Evolutionary conservation across 2,113 vertebrate species (phyloP), one percentile per base, ranked within the genome.

Genomic region (Urocynchramus pylzowi): DNA sequence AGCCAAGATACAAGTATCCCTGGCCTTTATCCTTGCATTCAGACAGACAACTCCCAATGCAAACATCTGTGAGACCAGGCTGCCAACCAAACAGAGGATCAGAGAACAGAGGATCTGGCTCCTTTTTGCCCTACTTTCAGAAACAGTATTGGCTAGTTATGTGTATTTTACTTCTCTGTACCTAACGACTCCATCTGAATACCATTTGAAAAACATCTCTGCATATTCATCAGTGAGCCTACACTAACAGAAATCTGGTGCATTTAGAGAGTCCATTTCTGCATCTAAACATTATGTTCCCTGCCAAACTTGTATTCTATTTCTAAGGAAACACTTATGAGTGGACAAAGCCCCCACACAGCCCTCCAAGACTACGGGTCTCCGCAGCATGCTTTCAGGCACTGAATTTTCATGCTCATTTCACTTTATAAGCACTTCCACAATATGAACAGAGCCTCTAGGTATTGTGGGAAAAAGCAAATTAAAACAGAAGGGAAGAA

Each of bases 401-500:
- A 85, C 68, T 31, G 39, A 75, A 75, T 76, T 82, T 74, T 94
- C 80, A 87, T 86, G 86, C 68, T 93, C 47, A 53, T 83, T 95
- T 92, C 5, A 53, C 59, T 93, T 92, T 78, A 35, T 54, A 95
- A 96, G 70, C 90, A 53, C 44, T 85, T 95, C 33, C 23, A 76
- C 45, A 52, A 52, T 23, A 89, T 13, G 31, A 85, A 77, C 5
- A 87, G 56, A 91, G 74, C 75, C 63, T 85, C 70, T 54, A 84
- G 26, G 53, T 84, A 78, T 84, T 93, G 79, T 77, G 47, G 79
- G 60, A 91, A 96, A 60, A 77, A 92, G 83, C 56, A 94, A 79
- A 96, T 84, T 82, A 68, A 89, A 95, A 80, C 70, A 93, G 80
- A 95, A 97, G 60, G 70, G 71, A 95, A 85, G 67, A 95, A 86